Conservation (phyloP, 2,113 vertebrate species). For the Eulemur rufifrons region DNA sequence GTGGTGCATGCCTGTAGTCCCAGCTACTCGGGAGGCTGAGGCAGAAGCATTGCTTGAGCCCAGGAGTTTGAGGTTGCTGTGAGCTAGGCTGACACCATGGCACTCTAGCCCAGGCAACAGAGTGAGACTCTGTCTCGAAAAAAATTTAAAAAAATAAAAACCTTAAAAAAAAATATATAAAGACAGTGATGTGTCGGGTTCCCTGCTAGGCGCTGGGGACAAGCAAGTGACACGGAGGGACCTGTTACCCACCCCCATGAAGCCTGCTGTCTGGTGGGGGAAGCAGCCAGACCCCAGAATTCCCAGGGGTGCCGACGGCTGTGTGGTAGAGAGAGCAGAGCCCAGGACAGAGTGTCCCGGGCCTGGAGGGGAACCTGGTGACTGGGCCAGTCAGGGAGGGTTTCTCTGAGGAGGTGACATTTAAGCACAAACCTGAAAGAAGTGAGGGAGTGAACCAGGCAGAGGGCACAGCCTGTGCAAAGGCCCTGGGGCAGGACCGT, state of each 20-base stretch:
- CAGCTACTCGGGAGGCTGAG: too few relatives aligned
- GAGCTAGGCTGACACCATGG: too few relatives aligned
- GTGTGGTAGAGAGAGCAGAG: not conserved
- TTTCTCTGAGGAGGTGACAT: not conserved
- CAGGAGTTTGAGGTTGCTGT: too few relatives aligned
- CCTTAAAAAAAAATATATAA: too few relatives aligned
- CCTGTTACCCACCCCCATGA: not conserved
- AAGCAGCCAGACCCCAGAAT: not conserved
- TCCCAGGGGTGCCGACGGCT: not conserved
- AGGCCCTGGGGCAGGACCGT: not conserved
- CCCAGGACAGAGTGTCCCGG: fast-evolving
- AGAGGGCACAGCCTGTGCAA: not conserved
- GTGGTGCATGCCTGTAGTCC: too few relatives aligned
- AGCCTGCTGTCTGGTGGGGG: too few relatives aligned
- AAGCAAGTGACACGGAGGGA: too few relatives aligned
- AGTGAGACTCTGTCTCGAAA: too few relatives aligned
- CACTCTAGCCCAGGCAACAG: too few relatives aligned
- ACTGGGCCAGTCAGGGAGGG: not conserved
- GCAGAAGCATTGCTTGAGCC: too few relatives aligned
- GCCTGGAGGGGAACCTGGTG: not conserved
- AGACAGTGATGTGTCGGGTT: not conserved
- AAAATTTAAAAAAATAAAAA: too few relatives aligned
- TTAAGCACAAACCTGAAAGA: not conserved
- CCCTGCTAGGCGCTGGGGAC: not conserved
- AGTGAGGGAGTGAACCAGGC: too few relatives aligned